Conservation (phyloP, 2,888 invertebrate genomes). For the Leptopilina myrica region DNA sequence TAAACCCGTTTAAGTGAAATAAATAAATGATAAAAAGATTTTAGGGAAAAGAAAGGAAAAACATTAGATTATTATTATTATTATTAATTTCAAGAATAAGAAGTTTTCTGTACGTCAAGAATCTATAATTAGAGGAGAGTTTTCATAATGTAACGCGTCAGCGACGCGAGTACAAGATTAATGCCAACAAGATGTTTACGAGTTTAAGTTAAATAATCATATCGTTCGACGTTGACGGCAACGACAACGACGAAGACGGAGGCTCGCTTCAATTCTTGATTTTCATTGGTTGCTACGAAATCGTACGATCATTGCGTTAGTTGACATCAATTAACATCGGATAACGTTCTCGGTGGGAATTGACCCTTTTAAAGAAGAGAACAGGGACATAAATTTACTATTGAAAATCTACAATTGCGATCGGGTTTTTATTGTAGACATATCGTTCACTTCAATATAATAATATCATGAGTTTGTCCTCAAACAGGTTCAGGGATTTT, state of each 20-base stretch:
- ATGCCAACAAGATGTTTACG: conserved; percentile 37
- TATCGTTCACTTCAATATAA: not conserved
- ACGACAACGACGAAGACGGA: conserved; percentile 42
- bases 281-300: conserved; percentile 53
- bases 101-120: conserved; percentile 14
- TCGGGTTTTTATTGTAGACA: conserved; percentile 19
- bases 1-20: no score
- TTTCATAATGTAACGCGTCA: conserved; percentile 11
- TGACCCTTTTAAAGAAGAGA: conserved; percentile 50
- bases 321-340: conserved; percentile 61
- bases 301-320: conserved; percentile 58
- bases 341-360: conserved; percentile 55
- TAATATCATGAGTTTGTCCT: conserved; percentile 16
- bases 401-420: conserved; percentile 29
- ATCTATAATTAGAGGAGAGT: conserved; percentile 24
- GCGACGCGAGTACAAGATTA: conserved; percentile 24
- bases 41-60: no score
- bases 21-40: no score
- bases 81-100: no score
- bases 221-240: conserved; percentile 6
- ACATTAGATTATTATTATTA: no score
- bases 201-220: conserved; percentile 39
- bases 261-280: conserved; percentile 52
- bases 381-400: conserved; percentile 46
- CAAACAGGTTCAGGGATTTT: conserved; percentile 15